Base-by-base conservation (phyloP, 2,888 invertebrate genomes). In the Fragum sueziense region DNA sequence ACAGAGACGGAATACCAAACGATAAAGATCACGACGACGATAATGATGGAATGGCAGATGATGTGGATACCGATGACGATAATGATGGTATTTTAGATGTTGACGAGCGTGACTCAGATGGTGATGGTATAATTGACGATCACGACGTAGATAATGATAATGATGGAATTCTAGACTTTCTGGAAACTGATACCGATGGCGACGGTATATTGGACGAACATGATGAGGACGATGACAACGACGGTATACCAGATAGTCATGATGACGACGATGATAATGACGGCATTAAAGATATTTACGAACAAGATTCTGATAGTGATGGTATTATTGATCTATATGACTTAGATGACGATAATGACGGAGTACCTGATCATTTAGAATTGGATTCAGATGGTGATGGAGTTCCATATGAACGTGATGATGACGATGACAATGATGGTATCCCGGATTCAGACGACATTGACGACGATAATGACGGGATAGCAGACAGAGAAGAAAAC, bases 31-130 rank as follows among this genome's bases (percentile, higher is more conserved):
- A 88, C 7, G 89, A 91, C 79, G 91, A 91, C 29, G 90, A 91
- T 83, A 89, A 88, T 54, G 91, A 91, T 76, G 91, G 91, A 3
- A 87, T 91, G 27, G 88, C 88, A 2, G 89, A 85, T 80, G 33
- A 81, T 22, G 33, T 67, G n/a, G 71, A 84, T 75, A 85, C 85
- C 80, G 86, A 87, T 31, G 82, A 52, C 37, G 90, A 91, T 82
- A 88, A 88, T 2, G 89, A 91, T 75, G 91, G 91, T 22, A 88
- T 91, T 70, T 89, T 89, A 7, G 90, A 88, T 67, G 89, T 89
- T 67, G 80, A 83, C 47, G 91, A 91, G 84, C 82, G 87, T 62
- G 82, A 86, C 82, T 91, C 90, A 0, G 90, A 91, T 70, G 86
- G 86, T 59, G 90, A 91, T 70, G 90, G 91, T 1, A 88, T 91